These are phyloP conservation scores for Laticauda laticaudata DNA, from an alignment of 2,113 vertebrate genomes.

Conservation along the genomic window DNA sequence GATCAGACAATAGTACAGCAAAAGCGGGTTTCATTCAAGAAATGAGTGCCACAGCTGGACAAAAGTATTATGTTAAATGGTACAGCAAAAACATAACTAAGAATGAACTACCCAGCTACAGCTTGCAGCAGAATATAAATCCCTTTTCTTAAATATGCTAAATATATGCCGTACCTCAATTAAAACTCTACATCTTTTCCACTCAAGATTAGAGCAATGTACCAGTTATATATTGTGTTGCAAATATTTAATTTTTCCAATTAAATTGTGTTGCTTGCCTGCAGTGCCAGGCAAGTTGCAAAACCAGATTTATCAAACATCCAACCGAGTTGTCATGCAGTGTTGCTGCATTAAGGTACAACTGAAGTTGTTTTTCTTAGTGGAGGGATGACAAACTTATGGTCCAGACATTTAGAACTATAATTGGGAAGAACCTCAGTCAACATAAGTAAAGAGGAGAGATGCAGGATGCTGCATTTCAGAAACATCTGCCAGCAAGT, in stretches of 20 bases:
- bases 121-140: constrained; percentile 48
- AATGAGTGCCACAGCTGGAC: constrained; percentile 30
- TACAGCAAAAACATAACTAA: constrained; percentile 18
- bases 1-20: background rate
- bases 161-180: background rate
- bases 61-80: background rate
- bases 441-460: background rate
- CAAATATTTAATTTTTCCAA: background rate
- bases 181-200: background rate
- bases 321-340: background rate
- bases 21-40: constrained; percentile 21
- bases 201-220: background rate
- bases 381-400: background rate
- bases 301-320: background rate
- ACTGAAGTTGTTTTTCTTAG: background rate
- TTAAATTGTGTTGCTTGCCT: too few species aligned
- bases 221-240: background rate
- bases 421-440: background rate
- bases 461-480: background rate
- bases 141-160: constrained; percentile 14
- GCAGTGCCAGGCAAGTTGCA: background rate
- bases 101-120: constrained; percentile 23
- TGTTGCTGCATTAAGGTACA: background rate
- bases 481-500: background rate
- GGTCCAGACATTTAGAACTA: background rate